Conservation (phyloP, 2,113 vertebrate genomes). For the Pithys albifrons region DNA sequence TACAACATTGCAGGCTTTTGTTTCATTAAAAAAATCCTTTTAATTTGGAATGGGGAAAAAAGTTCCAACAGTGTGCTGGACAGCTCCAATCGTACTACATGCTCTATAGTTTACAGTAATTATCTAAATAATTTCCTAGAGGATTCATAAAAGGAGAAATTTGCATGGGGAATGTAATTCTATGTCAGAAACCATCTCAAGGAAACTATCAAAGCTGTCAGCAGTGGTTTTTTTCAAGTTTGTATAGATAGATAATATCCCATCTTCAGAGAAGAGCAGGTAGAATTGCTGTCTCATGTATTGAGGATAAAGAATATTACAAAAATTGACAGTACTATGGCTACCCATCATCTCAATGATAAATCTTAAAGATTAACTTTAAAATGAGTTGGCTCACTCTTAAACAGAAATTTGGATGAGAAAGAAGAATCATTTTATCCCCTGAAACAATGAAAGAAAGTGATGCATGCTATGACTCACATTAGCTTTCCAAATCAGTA, state of each 20-base stretch:
- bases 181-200: not conserved
- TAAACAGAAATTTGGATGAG: not conserved
- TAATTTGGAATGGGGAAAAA: not conserved
- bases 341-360: not conserved
- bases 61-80: not conserved
- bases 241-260: not conserved
- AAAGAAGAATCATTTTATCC: not conserved
- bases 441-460: not conserved
- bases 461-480: not conserved
- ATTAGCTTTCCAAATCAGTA: not conserved
- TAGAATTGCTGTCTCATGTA: not conserved
- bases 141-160: not conserved
- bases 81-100: not conserved
- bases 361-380: not conserved
- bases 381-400: not conserved
- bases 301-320: not conserved
- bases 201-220: not conserved
- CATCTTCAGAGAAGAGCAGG: not conserved
- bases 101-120: not conserved
- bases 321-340: not conserved
- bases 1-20: not conserved
- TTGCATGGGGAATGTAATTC: not conserved
- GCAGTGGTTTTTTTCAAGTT: not conserved
- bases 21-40: not conserved
- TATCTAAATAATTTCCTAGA: not conserved